Percentiles rank a stretch among this genome's conserved stretches.
phyloP scores from a whole-genome alignment of 2,888 invertebrate genomes.

The Tipula confusa region DNA sequence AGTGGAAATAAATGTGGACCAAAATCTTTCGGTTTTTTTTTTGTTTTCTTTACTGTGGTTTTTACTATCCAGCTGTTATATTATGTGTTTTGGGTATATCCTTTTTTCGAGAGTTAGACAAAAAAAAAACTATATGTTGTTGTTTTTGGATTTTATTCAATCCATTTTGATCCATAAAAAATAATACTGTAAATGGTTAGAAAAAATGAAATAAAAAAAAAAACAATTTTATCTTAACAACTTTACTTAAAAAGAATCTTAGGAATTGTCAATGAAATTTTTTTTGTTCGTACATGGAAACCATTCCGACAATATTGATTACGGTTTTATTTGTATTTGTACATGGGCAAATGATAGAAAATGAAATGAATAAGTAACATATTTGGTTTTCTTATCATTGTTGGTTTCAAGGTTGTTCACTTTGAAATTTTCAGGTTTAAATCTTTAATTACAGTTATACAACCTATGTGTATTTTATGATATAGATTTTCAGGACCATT shows the following conservation, averaged over 20 bases:
- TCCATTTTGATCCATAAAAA: constrained; percentile 13
- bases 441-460: no score
- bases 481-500: no score
- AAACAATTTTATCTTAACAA: constrained; percentile 16
- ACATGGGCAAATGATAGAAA: neutral
- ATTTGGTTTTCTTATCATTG: neutral
- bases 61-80: neutral
- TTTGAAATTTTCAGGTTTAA: no score
- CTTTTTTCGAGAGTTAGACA: neutral
- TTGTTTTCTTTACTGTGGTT: neutral
- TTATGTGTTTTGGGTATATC: neutral
- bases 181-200: neutral
- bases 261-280: neutral
- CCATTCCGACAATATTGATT: neutral
- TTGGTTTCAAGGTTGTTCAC: neutral
- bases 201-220: neutral
- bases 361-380: neutral
- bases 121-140: neutral
- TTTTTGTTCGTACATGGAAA: neutral
- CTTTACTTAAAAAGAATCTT: neutral
- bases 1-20: neutral
- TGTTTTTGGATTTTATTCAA: neutral
- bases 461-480: no score
- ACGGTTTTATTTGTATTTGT: neutral
- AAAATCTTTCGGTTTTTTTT: neutral